A percentile compares a stretch with the other conserved stretches of the same genome.
Evolutionary conservation across 2,113 vertebrate genomes (phyloP).

Genomic region (Caretta caretta): DNA sequence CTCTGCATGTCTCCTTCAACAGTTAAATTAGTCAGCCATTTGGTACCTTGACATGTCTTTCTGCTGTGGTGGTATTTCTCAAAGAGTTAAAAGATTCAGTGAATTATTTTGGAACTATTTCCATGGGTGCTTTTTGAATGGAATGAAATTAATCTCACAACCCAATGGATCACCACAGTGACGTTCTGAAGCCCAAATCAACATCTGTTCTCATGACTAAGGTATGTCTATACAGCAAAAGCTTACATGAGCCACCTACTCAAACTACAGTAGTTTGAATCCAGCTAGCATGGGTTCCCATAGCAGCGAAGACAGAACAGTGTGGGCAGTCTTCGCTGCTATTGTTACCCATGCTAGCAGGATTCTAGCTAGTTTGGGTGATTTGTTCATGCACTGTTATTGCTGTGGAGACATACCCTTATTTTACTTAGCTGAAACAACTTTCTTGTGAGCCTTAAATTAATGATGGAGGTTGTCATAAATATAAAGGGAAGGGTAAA

Average conservation of each 20-base stretch:
- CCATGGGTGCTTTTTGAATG: no score
- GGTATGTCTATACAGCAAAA: no score
- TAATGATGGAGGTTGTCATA: neutral
- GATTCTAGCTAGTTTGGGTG: no score
- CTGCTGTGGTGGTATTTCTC: conserved; percentile 2
- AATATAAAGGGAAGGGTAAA: no score
- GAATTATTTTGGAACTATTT: no score
- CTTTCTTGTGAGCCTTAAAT: neutral
- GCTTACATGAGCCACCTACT: neutral
- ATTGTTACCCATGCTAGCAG: no score
- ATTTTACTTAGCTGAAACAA: neutral
- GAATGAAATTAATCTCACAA: neutral
- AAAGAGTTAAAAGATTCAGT: neutral
- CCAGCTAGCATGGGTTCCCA: neutral
- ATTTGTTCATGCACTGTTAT: no score
- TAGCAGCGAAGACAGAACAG: neutral
- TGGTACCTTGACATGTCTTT: conserved; percentile 13
- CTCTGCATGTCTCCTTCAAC: neutral
- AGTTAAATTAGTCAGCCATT: neutral
- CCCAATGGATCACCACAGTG: neutral
- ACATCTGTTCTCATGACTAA: neutral
- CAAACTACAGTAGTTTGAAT: neutral
- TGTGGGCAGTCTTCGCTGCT: neutral
- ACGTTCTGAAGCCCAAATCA: fast-evolving
- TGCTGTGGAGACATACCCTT: neutral